Base-by-base conservation (phyloP, 2,113 vertebrate species). In the Tringa solitaria region DNA sequence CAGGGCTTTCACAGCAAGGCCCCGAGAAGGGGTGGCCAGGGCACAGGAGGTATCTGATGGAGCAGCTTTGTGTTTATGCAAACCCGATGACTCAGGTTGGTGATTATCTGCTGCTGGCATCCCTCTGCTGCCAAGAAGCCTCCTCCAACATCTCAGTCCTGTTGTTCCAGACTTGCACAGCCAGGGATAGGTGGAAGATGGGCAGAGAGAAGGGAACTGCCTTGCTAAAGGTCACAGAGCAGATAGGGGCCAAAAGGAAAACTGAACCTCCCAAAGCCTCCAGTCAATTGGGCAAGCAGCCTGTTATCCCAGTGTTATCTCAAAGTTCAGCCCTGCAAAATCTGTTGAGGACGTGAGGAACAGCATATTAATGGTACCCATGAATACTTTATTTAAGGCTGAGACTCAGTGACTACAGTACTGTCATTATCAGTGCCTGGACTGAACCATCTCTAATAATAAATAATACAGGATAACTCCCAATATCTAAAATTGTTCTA, bases 311-410 rank as follows among this genome's bases (percentile, higher is more conserved):
- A 64, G 30, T 32, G 54, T 87, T 90, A 60, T 39, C 65, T 91
- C 80, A 32, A 53, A 73, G 37, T 61, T 85, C 50, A 28, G 69
- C 74, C 39, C 18, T 5, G 24, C 46, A 73, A 88, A 84, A 78
- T 84, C 77, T 41, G 8, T 16, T 79, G 80, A 87, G 83, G 65
- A 82, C 0, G 0, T 64, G 60, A 87, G 86, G 77, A 95, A 67
- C 67, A 91, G 69, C 41, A 22, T 79, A 91, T 92, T 92, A 92
- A 85, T 74, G 80, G 65, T 35, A 54, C 70, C 77, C 72, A 90
- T 84, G 64, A 95, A 95, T 94, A 89, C 48, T 95, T 93, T 61
- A 91, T 95, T 96, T 69, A 84, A 87, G 53, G 50, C 80, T 89
- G 61, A 92, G 90, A 84, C 92, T 89, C 21, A 3, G 63, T 76